Base-by-base conservation (phyloP, 2,113 vertebrate genomes). In the Neodon shergylaensis region DNA sequence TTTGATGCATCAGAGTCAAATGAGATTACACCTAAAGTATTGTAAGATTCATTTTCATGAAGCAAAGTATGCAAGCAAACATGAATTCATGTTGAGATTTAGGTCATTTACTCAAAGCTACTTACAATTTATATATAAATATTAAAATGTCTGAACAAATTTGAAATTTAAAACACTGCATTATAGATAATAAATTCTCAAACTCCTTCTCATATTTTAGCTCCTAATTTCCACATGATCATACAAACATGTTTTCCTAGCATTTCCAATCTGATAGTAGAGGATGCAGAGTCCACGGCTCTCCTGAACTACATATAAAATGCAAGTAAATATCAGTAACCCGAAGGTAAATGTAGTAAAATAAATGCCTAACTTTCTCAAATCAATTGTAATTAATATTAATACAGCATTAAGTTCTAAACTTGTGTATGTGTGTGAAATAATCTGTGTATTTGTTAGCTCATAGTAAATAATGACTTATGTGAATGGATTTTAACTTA, bases 191-290 rank as follows among this genome's bases (percentile, higher is more conserved):
- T 19, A 36, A 39, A 33, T 44, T 42, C 3, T 77, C 12, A 78
- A 86, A 10, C 19, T 78, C 19, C 61, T 76, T 47, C 88, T 94
- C 16, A 65, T 54, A 42, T 24, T 12, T 74, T 24, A 24, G 24
- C 6, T 95, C 28, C 3, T 52, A 9, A 19, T 39, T 36, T 14
- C 11, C 5, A 6, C 65, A n/a, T 86, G 11, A 16, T 42, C 3
- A 36, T 47, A 33, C 2, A 44, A 19, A 17, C 28, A 21, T 21
- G 28, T 33, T 42, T 16, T 65, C 28, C 12, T 44, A 47, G 61
- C 1, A 33, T 5, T 12, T 7, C 16, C 26, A 47, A 22, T 19
- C 21, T 28, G 33, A 16, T 17, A 54, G 1, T 1, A 22, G 7
- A 54, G 47, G 5, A 39, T 54, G 4, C 1, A 24, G 26, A 61